A percentile compares a stretch with the other conserved stretches of the same genome.
phyloP scores from a whole-genome alignment of 2,113 vertebrate species.

The Paralichthys olivaceus region DNA sequence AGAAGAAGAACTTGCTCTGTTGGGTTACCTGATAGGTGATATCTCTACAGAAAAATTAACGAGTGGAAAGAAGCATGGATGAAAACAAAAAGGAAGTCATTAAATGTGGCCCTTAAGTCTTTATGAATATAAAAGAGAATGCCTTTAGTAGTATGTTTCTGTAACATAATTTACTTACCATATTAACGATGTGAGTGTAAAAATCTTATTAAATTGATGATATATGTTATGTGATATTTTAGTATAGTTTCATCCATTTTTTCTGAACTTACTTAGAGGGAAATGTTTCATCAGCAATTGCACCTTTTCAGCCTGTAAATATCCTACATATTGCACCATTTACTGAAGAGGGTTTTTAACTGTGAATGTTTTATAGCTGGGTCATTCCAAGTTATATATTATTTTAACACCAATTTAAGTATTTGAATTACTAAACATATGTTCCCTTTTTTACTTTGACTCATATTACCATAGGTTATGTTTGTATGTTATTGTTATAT shows the following conservation, averaged over 20 bases:
- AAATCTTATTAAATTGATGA: conserved; percentile 6
- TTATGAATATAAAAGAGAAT: not conserved
- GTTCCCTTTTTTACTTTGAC: too few species aligned
- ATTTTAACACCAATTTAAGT: too few species aligned
- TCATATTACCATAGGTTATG: too few species aligned
- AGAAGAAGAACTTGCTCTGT: too few species aligned
- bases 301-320: not conserved
- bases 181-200: not conserved
- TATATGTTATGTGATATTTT: not conserved
- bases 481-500: too few species aligned
- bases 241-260: not conserved
- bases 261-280: not conserved
- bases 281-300: not conserved
- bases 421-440: too few species aligned
- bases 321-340: too few species aligned
- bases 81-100: conserved; percentile 31
- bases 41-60: conserved; percentile 13
- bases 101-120: conserved; percentile 48
- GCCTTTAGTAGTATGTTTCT: not conserved
- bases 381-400: too few species aligned
- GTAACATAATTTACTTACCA: conserved; percentile 10
- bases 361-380: too few species aligned
- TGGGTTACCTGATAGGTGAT: conserved; percentile 48
- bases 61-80: not conserved
- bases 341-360: too few species aligned